A percentile compares a stretch with the other conserved stretches of the same genome.
Conservation (phyloP, 2,113 vertebrate species). For the Copsychus sechellarum region DNA sequence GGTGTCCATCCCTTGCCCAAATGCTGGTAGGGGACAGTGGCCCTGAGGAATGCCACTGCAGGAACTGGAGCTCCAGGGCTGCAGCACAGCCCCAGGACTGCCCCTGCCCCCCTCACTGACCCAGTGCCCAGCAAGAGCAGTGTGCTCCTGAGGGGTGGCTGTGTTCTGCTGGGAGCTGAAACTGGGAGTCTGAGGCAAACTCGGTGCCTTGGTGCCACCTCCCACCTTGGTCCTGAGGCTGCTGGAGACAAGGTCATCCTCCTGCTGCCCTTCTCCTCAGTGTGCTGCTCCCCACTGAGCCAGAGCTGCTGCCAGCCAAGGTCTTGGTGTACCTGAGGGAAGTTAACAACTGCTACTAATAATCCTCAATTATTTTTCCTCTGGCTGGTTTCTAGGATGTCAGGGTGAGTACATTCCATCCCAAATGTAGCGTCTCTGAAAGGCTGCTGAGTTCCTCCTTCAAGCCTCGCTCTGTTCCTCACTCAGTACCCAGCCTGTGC, state of each 20-base stretch:
- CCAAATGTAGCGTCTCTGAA: not conserved
- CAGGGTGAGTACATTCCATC: not conserved
- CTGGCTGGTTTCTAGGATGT: not conserved
- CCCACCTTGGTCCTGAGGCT: accelerated
- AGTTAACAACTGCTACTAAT: not conserved
- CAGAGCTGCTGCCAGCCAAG: not conserved
- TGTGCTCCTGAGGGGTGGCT: not conserved
- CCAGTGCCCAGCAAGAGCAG: not conserved
- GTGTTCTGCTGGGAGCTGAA: not conserved
- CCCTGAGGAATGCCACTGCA: not conserved
- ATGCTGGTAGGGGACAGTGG: not conserved
- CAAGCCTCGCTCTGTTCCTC: not conserved
- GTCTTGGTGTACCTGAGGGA: not conserved
- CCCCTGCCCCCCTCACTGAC: accelerated
- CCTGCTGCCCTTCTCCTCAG: not conserved
- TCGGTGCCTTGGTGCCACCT: not conserved
- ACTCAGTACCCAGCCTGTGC: slow-evolving; percentile 31
- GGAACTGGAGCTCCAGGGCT: not conserved
- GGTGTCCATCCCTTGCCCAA: not conserved
- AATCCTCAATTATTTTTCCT: not conserved
- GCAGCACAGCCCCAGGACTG: not conserved
- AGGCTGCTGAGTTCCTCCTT: not conserved
- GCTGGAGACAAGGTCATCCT: not conserved
- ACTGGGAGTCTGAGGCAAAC: not conserved
- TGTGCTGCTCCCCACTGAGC: not conserved